A percentile compares a stretch with the other conserved stretches of the same genome.
Conservation (phyloP, 2,113 vertebrate genomes). For the Panthera tigris region DNA sequence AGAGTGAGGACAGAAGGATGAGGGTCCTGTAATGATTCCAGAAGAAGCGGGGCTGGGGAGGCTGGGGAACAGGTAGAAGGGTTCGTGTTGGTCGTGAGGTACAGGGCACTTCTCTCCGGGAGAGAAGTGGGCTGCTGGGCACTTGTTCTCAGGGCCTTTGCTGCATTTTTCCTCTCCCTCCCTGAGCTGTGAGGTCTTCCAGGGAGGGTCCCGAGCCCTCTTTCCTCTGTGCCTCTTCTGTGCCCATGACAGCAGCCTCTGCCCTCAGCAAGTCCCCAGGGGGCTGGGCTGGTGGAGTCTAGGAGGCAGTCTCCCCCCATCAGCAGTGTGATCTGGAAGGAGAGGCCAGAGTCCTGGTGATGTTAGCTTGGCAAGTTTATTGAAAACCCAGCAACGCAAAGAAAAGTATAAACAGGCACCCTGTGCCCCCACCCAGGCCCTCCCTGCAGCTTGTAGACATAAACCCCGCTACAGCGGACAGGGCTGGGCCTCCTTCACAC, state of each 20-base stretch:
- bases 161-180: not conserved
- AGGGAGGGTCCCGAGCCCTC: not conserved
- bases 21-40: not conserved
- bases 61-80: not conserved
- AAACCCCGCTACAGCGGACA: not conserved
- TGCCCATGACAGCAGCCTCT: not conserved
- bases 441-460: not conserved
- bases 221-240: not conserved
- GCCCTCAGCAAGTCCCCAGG: not conserved
- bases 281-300: not conserved
- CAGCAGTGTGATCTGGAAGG: not conserved
- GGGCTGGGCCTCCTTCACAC: not conserved
- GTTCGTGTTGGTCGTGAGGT: not conserved
- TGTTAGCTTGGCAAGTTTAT: conserved; percentile 70
- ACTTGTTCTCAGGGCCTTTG: not conserved
- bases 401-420: conserved; percentile 35
- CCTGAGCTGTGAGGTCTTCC: not conserved
- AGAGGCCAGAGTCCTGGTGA: conserved; percentile 5
- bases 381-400: conserved; percentile 66
- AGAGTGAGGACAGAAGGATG: not conserved
- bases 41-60: not conserved
- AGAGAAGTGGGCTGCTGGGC: not conserved
- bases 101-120: not conserved
- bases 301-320: too few species aligned
- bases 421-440: not conserved